A percentile compares a stretch with the other conserved stretches of the same genome.
phyloP scores from a whole-genome alignment of 2,888 invertebrate genomes.

The Agriopis marginaria region DNA sequence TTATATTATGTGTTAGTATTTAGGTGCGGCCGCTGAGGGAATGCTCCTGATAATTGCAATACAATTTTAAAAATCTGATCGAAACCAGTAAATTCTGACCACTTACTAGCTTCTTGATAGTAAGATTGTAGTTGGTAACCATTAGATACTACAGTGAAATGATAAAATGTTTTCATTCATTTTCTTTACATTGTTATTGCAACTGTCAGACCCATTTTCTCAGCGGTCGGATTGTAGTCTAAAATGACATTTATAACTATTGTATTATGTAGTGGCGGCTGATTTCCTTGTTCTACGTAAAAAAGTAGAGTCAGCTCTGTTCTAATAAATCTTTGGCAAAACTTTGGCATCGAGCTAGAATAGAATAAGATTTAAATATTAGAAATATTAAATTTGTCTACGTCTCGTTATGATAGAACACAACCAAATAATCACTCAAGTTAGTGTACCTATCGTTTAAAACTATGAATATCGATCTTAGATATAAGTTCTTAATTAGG shows the following conservation, averaged over 20 bases:
- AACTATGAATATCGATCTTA: constrained; percentile 32
- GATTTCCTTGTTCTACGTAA: constrained; percentile 15
- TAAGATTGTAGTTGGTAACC: too few species aligned
- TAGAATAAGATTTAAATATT: constrained; percentile 51
- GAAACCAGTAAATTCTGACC: too few species aligned
- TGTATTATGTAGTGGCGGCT: neutral
- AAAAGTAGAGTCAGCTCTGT: constrained; percentile 36
- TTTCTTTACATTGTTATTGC: too few species aligned
- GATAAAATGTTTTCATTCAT: too few species aligned
- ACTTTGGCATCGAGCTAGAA: constrained; percentile 68
- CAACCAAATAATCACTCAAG: constrained; percentile 84
- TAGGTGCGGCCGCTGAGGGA: too few species aligned
- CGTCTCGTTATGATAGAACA: constrained; percentile 76
- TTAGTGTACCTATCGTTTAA: constrained; percentile 58
- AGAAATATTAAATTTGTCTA: constrained; percentile 64
- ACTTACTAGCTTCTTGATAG: too few species aligned
- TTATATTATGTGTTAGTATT: constrained; percentile 22
- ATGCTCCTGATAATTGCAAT: too few species aligned
- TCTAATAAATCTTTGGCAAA: constrained; percentile 63
- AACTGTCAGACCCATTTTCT: too few species aligned
- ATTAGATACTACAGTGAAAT: too few species aligned
- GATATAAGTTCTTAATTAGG: constrained; percentile 18
- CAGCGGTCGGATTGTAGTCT: constrained; percentile 59
- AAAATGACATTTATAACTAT: constrained; percentile 44
- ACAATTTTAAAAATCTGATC: too few species aligned